Evolutionary conservation across 2,113 vertebrate genomes (phyloP).

Genomic region (Felis catus): F.catus_Fca126_mat1.0 CM031415.1:131312001-131312500

Average conservation of each 20-base stretch:
- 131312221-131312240: background rate
- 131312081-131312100: background rate
- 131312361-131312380: background rate
- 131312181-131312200: background rate
- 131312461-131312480: background rate
- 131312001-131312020: background rate
- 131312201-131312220: background rate
- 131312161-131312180: background rate
- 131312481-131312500: background rate
- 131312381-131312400: background rate
- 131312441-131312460: background rate
- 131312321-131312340: background rate
- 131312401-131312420: background rate
- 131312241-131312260: background rate
- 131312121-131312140: background rate
- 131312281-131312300: background rate
- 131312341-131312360: background rate
- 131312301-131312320: background rate
- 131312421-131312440: conserved; percentile 5
- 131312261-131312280: background rate
- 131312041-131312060: background rate
- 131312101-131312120: background rate
- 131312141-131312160: background rate
- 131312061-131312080: background rate
- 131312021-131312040: background rate